Evolutionary conservation across 2,888 invertebrate genomes (phyloP), one percentile per base, ranked within the genome.

Genomic region (Ptilodon capucinus): DNA sequence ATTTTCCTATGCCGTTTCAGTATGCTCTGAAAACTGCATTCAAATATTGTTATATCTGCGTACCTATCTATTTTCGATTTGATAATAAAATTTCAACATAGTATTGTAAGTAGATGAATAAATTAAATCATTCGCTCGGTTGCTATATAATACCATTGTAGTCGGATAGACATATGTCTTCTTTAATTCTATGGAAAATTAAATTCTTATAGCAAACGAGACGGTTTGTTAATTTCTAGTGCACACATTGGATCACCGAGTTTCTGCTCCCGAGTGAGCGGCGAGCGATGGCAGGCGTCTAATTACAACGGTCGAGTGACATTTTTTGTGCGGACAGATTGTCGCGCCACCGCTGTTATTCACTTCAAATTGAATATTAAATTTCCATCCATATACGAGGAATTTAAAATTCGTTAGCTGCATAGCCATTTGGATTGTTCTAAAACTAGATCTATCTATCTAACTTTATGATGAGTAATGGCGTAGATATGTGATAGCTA

Each of bases 321-420:
- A 80, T 79, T 85, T 85, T 86, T 86, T 87, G 81, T 79, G 77
- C 74, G 55, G 64, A 68, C 75, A 76, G 79, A 83, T 86, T 86
- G 82, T 81, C 79, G 78, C 79, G 70, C 72, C 59, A 76, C 79
- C 72, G 72, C 74, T 78, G 77, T 81, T 79, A 84, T 81, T 82
- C 81, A 77, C 75, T 79, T 79, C 64, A 79, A 81, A 83, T 81
- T 82, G 74, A 85, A 83, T 82, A 84, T 84, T 68, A 71, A 71
- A 76, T 78, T 79, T 71, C 64, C 61, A 65, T 70, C 65, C 65
- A 64, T 65, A 70, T 68, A 67, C 57, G 60, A 60, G 52, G 60
- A 61, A 48, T 63, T 64, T 64, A 53, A 59, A 71, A 74, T 66
- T 66, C 58, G 57, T 64, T 62, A 54, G 51, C 51, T 47, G 47